Conservation (phyloP, 1,140 invertebrate species). For the Piezodorus guildinii region DNA sequence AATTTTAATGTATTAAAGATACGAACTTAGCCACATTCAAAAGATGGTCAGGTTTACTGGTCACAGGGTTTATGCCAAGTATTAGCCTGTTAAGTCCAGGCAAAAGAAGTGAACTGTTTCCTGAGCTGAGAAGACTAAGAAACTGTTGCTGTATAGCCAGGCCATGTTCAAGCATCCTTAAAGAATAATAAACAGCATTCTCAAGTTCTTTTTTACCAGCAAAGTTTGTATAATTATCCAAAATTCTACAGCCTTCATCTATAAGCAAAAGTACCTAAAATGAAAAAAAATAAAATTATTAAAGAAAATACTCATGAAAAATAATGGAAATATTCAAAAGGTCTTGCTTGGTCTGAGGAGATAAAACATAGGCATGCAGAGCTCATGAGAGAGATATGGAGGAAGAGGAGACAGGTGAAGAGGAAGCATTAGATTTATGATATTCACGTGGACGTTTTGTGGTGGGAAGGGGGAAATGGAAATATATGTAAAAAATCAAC, state of each 20-base stretch:
- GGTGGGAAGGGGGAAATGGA: too few relatives aligned
- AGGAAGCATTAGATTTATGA: too few relatives aligned
- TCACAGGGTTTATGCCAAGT: conserved; percentile 65
- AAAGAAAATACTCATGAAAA: too few relatives aligned
- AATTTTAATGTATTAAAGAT: too few relatives aligned
- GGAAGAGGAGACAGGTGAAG: too few relatives aligned
- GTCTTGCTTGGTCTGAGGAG: too few relatives aligned
- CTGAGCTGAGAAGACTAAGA: conserved; percentile 41
- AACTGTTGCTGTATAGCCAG: conserved; percentile 54
- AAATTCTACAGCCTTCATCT: conserved; percentile 60
- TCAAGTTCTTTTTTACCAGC: conserved; percentile 57
- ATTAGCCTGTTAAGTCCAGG: conserved; percentile 67
- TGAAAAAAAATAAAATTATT: conserved; percentile 29
- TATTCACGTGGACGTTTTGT: too few relatives aligned
- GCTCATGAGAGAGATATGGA: too few relatives aligned
- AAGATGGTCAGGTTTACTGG: conserved; percentile 63
- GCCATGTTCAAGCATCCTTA: conserved; percentile 52
- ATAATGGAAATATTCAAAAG: too few relatives aligned
- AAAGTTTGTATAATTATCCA: conserved; percentile 57
- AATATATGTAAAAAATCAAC: too few relatives aligned
- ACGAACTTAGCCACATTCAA: conserved; percentile 58
- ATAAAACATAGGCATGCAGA: too few relatives aligned
- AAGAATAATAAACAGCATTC: conserved; percentile 48
- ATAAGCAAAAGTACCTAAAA: conserved; percentile 61
- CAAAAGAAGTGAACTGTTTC: conserved; percentile 48